A percentile compares a stretch with the other conserved stretches of the same genome.
Evolutionary conservation across 2,888 invertebrate genomes (phyloP).

Genomic region (Sarcophaga carnaria): DNA sequence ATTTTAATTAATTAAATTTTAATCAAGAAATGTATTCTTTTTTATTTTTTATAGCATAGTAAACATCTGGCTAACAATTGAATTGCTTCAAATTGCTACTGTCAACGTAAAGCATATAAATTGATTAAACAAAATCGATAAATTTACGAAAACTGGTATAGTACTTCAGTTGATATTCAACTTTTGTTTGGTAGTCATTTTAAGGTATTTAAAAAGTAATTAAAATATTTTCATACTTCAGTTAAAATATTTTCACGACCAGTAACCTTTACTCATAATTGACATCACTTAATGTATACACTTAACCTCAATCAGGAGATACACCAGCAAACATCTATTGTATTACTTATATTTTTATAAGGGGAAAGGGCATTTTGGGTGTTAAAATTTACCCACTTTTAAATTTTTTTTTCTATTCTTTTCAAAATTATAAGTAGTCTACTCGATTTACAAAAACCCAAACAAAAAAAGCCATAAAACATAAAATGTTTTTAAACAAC

Average conservation of each 20-base stretch:
- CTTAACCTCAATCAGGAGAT: conserved; percentile 67
- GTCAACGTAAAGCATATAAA: too few species aligned
- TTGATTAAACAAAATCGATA: background rate
- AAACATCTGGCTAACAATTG: too few species aligned
- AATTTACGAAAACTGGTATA: conserved; percentile 5
- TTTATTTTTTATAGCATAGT: too few species aligned
- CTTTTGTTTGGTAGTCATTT: conserved; percentile 22
- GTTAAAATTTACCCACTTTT: background rate
- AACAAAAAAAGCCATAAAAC: conserved; percentile 33
- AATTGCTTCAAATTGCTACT: too few species aligned
- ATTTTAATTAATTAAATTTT: too few species aligned
- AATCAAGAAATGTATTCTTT: too few species aligned
- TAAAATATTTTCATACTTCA: conserved; percentile 53
- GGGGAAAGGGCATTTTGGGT: background rate
- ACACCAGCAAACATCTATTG: conserved; percentile 28
- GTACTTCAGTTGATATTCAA: background rate
- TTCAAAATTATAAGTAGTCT: conserved; percentile 48
- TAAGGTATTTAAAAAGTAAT: conserved; percentile 57
- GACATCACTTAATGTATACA: conserved; percentile 71
- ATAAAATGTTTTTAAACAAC: conserved; percentile 39
- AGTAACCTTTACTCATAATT: conserved; percentile 74
- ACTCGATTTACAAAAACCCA: conserved; percentile 20
- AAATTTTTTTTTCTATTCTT: conserved; percentile 6
- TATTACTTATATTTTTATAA: background rate
- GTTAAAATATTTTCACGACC: conserved; percentile 59